Evolutionary conservation across 2,888 invertebrate genomes (phyloP).

Genomic region (Athripsodes cinereus): DNA sequence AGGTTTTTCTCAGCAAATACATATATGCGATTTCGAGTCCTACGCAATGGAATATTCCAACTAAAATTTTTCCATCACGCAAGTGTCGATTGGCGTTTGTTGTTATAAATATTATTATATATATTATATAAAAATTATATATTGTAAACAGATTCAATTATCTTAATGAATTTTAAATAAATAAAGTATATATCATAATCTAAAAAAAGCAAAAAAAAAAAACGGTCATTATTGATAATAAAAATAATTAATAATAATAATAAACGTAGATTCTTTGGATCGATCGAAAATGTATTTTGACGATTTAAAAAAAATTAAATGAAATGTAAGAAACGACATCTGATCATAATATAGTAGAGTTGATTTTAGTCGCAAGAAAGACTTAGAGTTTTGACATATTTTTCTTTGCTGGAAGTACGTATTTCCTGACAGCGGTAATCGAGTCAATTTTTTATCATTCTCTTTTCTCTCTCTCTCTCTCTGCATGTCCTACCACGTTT

Average conservation of each 20-base stretch:
- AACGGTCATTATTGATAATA: neutral
- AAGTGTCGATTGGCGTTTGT: no score
- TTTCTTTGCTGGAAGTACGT: conserved; percentile 57
- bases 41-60: no score
- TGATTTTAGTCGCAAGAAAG: conserved; percentile 54
- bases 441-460: conserved; percentile 26
- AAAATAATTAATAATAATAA: no score
- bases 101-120: no score
- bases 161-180: neutral
- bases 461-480: conserved; percentile 2
- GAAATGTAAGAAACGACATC: conserved; percentile 16
- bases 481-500: conserved; percentile 16
- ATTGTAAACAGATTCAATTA: no score
- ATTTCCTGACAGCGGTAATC: conserved; percentile 48
- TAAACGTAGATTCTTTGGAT: neutral
- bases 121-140: no score
- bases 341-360: conserved; percentile 44
- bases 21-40: no score
- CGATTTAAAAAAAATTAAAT: neutral
- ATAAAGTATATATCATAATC: neutral
- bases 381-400: conserved; percentile 56
- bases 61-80: no score
- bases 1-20: no score
- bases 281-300: neutral
- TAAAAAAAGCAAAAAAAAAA: neutral